Conservation (phyloP, 2,797 vertebrate species). For the Muscicapa comitata region DNA sequence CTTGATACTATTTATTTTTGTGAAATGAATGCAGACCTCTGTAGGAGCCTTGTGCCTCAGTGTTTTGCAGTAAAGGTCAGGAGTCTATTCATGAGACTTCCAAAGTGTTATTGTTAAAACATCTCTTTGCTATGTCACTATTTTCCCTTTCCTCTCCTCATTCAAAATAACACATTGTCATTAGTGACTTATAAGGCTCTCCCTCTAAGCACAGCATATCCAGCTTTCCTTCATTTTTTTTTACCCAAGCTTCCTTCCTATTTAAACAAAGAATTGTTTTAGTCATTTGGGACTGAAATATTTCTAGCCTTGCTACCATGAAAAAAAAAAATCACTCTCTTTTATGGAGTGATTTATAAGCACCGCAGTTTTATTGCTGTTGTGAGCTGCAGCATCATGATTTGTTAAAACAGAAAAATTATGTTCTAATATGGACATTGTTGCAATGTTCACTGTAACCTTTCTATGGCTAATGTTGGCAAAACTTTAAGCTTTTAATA, state of each 20-base stretch:
- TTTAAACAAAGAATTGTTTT: constrained; percentile 61
- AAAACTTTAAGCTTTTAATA: not conserved
- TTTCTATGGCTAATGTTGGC: not conserved
- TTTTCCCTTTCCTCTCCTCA: constrained; percentile 66
- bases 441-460: not conserved
- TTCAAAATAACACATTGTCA: constrained; percentile 66
- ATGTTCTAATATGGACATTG: not conserved
- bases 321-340: not conserved
- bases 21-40: constrained; percentile 3
- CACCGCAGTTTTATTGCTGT: not conserved
- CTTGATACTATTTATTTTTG: constrained; percentile 19
- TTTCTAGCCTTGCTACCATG: not conserved
- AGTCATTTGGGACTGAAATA: constrained; percentile 1
- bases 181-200: constrained; percentile 21
- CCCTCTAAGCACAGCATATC: not conserved
- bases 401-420: not conserved
- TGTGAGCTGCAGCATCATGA: not conserved
- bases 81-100: constrained; percentile 40
- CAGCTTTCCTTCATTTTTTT: constrained; percentile 51
- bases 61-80: constrained; percentile 59
- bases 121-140: constrained; percentile 67
- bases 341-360: not conserved
- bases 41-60: constrained; percentile 25
- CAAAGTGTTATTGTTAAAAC: constrained; percentile 65
- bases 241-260: constrained; percentile 47